Percentiles rank a stretch among this genome's conserved stretches.
Conservation (phyloP, 2,797 vertebrate genomes). For the Halcyon smyrnensis region DNA sequence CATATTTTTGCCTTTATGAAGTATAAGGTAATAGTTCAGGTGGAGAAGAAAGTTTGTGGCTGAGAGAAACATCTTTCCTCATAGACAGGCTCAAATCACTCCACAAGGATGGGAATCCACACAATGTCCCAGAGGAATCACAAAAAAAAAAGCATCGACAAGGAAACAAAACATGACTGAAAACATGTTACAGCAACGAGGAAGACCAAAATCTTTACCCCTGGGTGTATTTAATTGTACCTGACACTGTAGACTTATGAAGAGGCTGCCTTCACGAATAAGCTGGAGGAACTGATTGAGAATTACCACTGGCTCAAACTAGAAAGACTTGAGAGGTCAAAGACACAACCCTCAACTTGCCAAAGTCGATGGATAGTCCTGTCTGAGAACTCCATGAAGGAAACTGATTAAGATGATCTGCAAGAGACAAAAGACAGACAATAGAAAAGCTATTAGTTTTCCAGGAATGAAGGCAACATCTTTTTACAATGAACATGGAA, state of each 20-base stretch:
- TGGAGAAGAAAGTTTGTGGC: background rate
- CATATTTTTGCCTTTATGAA: background rate
- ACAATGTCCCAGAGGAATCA: background rate
- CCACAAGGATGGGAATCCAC: background rate
- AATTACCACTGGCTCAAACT: background rate
- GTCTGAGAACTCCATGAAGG: background rate
- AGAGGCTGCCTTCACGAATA: background rate
- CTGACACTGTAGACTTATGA: background rate
- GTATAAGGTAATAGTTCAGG: background rate
- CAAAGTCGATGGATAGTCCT: background rate
- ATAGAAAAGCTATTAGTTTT: background rate
- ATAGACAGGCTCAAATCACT: background rate
- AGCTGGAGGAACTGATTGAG: background rate
- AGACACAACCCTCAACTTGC: background rate
- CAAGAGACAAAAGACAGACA: background rate
- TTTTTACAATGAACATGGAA: background rate
- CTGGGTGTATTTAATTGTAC: background rate
- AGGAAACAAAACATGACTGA: conserved; percentile 15
- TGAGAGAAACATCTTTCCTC: background rate
- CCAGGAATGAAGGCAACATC: background rate
- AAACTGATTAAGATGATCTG: background rate
- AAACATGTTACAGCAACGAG: background rate
- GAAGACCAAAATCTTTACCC: background rate
- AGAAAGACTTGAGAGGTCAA: background rate
- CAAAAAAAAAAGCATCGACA: background rate